phyloP scores from a whole-genome alignment of 2,888 invertebrate genomes.

The Mylabris sibirica region DNA sequence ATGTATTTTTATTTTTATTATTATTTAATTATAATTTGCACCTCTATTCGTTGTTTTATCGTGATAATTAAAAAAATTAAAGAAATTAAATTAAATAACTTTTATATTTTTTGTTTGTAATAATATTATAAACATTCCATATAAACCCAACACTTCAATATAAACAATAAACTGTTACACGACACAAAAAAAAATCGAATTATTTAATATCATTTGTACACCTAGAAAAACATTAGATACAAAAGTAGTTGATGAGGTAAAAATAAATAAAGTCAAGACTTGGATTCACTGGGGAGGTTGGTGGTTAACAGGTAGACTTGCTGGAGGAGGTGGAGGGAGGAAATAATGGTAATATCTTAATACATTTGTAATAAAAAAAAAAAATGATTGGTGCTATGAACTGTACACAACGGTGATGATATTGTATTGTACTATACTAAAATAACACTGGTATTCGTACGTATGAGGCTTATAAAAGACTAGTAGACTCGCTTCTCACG shows the following conservation, averaged over 20 bases:
- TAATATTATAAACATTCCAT: conserved; percentile 58
- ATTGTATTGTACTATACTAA: conserved; percentile 52
- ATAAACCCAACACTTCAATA: conserved; percentile 61
- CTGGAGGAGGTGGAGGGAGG: conserved; percentile 35
- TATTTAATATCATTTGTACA: conserved; percentile 53
- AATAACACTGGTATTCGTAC: conserved; percentile 48
- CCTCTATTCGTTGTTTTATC: background rate
- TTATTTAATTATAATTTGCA: conserved; percentile 17
- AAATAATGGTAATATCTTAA: conserved; percentile 39
- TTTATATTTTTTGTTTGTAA: conserved; percentile 43
- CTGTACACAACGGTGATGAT: conserved; percentile 61
- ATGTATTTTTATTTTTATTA: conserved; percentile 2
- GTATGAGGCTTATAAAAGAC: conserved; percentile 60
- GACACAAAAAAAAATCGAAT: conserved; percentile 43
- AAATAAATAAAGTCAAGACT: conserved; percentile 48
- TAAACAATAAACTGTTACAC: conserved; percentile 57
- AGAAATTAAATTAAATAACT: conserved; percentile 33
- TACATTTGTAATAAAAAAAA: conserved; percentile 39
- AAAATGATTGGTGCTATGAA: conserved; percentile 53
- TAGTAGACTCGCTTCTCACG: conserved; percentile 57
- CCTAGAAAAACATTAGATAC: conserved; percentile 44
- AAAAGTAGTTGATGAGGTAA: conserved; percentile 50
- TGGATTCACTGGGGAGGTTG: background rate
- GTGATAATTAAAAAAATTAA: conserved; percentile 14
- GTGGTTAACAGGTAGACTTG: conserved; percentile 31